These are phyloP conservation scores for Perca schrenkii DNA, from an alignment of 2,113 vertebrate species.

Conservation along the genomic window DNA sequence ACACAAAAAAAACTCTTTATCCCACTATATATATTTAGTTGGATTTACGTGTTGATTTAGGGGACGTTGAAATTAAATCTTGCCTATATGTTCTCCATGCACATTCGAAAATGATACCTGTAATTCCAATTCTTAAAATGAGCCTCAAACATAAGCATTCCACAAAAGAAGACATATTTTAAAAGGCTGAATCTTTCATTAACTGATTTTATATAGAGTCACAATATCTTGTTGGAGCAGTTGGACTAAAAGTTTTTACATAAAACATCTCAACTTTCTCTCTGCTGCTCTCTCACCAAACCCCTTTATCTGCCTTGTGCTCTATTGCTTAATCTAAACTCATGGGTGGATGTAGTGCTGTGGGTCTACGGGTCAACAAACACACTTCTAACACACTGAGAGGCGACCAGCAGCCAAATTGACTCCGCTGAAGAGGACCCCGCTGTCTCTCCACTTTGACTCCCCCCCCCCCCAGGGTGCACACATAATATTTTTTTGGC, in stretches of 20 bases:
- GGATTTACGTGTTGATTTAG: neutral
- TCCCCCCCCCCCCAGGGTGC: neutral
- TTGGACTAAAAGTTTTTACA: neutral
- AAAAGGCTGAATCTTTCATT: neutral
- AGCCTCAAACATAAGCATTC: neutral
- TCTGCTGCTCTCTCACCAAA: neutral
- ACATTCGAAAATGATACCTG: neutral
- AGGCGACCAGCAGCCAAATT: slow-evolving; percentile 17
- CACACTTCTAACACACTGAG: slow-evolving; percentile 33
- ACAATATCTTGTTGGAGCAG: neutral
- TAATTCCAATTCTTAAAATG: neutral
- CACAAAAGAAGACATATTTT: neutral
- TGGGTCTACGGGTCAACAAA: slow-evolving; percentile 41
- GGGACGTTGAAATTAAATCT: no score
- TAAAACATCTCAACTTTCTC: neutral
- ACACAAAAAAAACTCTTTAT: no score
- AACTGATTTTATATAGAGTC: neutral
- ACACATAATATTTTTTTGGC: slow-evolving; percentile 1
- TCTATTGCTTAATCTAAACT: slow-evolving; percentile 22
- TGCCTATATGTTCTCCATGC: neutral
- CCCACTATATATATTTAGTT: neutral
- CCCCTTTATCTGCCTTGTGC: slow-evolving; percentile 1
- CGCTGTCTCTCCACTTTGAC: neutral
- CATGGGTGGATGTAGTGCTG: slow-evolving; percentile 22
- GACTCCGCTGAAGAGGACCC: slow-evolving; percentile 33